Evolutionary conservation across 2,888 invertebrate species (phyloP).

Genomic region (Apotomis betuletana): DNA sequence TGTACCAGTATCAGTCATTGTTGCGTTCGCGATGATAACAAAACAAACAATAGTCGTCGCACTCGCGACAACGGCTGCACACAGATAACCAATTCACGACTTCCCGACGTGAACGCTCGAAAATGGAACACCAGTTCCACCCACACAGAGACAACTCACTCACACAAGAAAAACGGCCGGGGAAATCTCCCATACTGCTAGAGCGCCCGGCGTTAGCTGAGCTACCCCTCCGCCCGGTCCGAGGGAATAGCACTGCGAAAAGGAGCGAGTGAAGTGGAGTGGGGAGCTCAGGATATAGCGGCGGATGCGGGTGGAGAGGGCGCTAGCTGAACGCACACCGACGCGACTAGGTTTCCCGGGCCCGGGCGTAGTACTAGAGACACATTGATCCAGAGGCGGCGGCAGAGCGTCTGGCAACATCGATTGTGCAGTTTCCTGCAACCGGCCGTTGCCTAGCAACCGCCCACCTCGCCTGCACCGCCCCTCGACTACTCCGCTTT

Average conservation of each 20-base stretch:
- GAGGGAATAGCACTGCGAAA: conserved; percentile 39
- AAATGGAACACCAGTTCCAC: conserved; percentile 69
- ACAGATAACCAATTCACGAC: conserved; percentile 78
- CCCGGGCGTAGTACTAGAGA: conserved; percentile 83
- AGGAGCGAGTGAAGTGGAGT: conserved; percentile 49
- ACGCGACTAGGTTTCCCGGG: conserved; percentile 67
- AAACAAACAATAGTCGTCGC: conserved; percentile 76
- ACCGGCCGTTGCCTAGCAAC: conserved; percentile 73
- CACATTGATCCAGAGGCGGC: conserved; percentile 81
- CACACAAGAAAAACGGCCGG: conserved; percentile 66
- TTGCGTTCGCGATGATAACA: conserved; percentile 67
- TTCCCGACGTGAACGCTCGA: conserved; percentile 65
- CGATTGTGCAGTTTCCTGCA: conserved; percentile 84
- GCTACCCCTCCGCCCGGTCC: conserved; percentile 55
- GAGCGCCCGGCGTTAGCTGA: conserved; percentile 52
- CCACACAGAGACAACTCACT: conserved; percentile 61
- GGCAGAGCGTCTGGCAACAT: conserved; percentile 78
- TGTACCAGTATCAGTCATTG: conserved; percentile 38
- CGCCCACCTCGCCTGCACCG: conserved; percentile 72
- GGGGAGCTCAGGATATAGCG: conserved; percentile 55
- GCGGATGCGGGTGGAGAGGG: conserved; percentile 55
- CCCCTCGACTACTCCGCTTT: conserved; percentile 61
- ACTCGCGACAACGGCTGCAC: conserved; percentile 64
- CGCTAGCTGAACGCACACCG: conserved; percentile 59
- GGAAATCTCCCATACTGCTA: conserved; percentile 65